Conservation (phyloP, 2,888 invertebrate genomes). For the Callyntrura guangdongensis region DNA sequence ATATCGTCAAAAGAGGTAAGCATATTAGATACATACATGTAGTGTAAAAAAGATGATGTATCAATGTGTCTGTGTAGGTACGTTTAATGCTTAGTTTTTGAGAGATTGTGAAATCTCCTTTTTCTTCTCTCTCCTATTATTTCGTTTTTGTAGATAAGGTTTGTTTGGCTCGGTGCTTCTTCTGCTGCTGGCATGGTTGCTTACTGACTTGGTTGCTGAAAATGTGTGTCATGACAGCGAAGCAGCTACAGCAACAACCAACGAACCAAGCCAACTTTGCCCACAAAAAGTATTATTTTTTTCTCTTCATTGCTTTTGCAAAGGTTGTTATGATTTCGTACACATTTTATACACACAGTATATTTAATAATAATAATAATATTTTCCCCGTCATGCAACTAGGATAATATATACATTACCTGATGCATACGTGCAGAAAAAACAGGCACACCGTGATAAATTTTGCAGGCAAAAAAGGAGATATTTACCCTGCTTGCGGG, state of each 20-base stretch:
- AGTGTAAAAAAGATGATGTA: no score
- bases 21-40: background rate
- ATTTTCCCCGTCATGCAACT: constrained; percentile 40
- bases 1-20: constrained; percentile 2
- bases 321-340: constrained; percentile 41
- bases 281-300: constrained; percentile 57
- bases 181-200: constrained; percentile 68
- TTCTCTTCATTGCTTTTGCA: constrained; percentile 34
- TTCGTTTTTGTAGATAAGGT: constrained; percentile 62
- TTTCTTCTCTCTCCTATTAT: constrained; percentile 57
- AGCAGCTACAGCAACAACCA: constrained; percentile 60
- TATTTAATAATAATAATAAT: background rate
- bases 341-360: background rate
- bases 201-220: constrained; percentile 77
- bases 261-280: constrained; percentile 72
- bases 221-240: constrained; percentile 79
- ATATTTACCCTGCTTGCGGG: constrained; percentile 12
- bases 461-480: background rate
- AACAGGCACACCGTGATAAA: background rate
- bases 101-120: constrained; percentile 71
- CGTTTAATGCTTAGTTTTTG: constrained; percentile 6
- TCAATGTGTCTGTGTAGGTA: no score
- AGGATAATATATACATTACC: background rate
- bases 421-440: constrained; percentile 14
- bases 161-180: constrained; percentile 62